Evolutionary conservation across 2,888 invertebrate genomes (phyloP).

Genomic region (Cylindroiulus punctatus): DNA sequence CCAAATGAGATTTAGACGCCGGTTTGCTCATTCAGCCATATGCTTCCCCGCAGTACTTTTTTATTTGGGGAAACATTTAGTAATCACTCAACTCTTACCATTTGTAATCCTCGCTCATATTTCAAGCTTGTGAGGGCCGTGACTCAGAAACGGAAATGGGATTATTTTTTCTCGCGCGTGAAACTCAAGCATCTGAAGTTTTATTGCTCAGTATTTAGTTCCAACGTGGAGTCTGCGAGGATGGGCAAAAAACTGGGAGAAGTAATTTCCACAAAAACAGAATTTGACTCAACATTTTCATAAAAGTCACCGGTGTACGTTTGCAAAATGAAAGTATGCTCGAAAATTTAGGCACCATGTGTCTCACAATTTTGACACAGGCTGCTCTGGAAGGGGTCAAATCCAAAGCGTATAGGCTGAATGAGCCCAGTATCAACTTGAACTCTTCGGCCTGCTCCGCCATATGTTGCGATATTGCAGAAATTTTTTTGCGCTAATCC

Average conservation of each 20-base stretch:
- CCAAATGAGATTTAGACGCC: constrained; percentile 22
- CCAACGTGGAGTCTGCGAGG: background rate
- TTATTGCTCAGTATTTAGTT: background rate
- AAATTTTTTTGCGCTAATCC: constrained; percentile 13
- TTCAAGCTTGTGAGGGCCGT: background rate
- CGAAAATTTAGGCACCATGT: background rate
- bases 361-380: background rate
- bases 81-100: constrained; percentile 42
- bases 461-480: constrained; percentile 29
- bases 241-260: background rate
- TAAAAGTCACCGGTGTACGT: background rate
- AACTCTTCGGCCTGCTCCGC: background rate
- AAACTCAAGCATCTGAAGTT: background rate
- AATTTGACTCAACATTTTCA: constrained; percentile 10
- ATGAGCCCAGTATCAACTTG: background rate
- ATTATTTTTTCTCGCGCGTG: background rate
- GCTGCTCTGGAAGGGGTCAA: constrained; percentile 12
- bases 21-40: constrained; percentile 29
- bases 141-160: constrained; percentile 29
- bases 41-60: background rate
- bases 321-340: background rate
- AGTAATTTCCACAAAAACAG: background rate
- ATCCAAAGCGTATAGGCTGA: background rate
- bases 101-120: constrained; percentile 36
- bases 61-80: constrained; percentile 12